Base-by-base conservation (phyloP, 2,113 vertebrate genomes). In the Oreochromis spilurus region DNA sequence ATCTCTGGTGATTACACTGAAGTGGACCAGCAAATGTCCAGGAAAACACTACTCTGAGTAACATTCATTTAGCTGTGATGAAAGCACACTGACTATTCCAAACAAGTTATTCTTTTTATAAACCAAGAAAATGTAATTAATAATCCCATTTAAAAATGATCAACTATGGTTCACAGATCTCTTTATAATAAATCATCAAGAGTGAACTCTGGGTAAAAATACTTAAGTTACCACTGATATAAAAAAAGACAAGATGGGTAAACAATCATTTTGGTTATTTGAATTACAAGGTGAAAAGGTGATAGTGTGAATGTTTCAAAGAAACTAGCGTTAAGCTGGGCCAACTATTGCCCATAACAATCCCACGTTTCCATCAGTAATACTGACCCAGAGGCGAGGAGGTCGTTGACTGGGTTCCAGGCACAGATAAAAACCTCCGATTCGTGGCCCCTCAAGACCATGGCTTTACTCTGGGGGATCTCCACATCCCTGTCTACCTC, bases 351-450 rank as follows among this genome's bases (percentile, higher is more conserved):
- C 67, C 65, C 65, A 43, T 43, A 72, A 72, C n/a, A 72, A 72
- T 72, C 5, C 4, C 70, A 77, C 0, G 3, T 31, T 77, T 77
- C 10, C 45, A 52, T 50, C 11, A 45, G 34, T 60, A 7, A 60
- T 83, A 96, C 98, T 16, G 94, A 99, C 99, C 99, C 99, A 12
- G 98, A 99, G 88, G 99, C 99, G 36, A 99, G 91, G 84, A 99
- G 97, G 93, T 99, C 99, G 62, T 98, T 99, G 83, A 99, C 97
- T 2, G 99, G 99, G 95, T 99, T 99, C 99, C 99, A 99, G 96
- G 99, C 98, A 95, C 99, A 99, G 95, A 99, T 99, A 94, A 99
- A 99, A 55, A 99, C 99, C 91, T 99, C 98, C 0, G 99, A 99
- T 88, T 99, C 99, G 24, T 99, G 99, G 89, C 99, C 98, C 90